Conservation (phyloP, 2,888 invertebrate genomes). For the Plagiodera versicolora region DNA sequence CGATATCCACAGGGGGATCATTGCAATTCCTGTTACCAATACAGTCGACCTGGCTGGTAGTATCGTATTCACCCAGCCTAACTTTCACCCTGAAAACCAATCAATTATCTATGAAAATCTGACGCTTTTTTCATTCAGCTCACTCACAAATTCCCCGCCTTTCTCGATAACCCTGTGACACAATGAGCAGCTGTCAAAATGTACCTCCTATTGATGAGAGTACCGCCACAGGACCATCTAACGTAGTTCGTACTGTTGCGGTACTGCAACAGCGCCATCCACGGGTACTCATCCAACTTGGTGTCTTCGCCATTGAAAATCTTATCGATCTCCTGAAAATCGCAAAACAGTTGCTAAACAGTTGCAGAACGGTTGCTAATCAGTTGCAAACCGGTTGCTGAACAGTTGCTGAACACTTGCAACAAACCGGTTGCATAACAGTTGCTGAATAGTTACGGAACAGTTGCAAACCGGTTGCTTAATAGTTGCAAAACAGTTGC, state of each 20-base stretch:
- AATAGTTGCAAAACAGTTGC: background rate
- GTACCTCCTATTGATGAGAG: conserved; percentile 58
- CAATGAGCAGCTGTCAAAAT: conserved; percentile 62
- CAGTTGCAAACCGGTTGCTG: background rate
- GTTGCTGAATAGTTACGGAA: background rate
- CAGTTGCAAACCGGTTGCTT: too few relatives aligned
- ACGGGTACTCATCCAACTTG: conserved; percentile 57
- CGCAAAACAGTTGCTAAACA: background rate
- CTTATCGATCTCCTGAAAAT: conserved; percentile 28
- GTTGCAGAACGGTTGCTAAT: background rate
- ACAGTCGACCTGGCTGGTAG: conserved; percentile 53
- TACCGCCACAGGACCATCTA: conserved; percentile 56
- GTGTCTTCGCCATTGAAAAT: conserved; percentile 52
- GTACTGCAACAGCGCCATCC: conserved; percentile 58
- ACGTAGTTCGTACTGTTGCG: conserved; percentile 34
- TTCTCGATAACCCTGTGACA: conserved; percentile 48
- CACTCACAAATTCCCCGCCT: conserved; percentile 41
- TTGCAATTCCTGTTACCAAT: conserved; percentile 39
- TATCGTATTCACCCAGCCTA: conserved; percentile 58
- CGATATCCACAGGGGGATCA: conserved; percentile 41
- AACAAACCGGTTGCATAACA: background rate
- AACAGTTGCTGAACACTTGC: background rate
- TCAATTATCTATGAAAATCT: background rate
- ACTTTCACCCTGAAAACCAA: conserved; percentile 41
- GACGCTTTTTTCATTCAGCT: background rate